Conservation (phyloP, 2,113 vertebrate genomes). For the Oceanites oceanicus region DNA sequence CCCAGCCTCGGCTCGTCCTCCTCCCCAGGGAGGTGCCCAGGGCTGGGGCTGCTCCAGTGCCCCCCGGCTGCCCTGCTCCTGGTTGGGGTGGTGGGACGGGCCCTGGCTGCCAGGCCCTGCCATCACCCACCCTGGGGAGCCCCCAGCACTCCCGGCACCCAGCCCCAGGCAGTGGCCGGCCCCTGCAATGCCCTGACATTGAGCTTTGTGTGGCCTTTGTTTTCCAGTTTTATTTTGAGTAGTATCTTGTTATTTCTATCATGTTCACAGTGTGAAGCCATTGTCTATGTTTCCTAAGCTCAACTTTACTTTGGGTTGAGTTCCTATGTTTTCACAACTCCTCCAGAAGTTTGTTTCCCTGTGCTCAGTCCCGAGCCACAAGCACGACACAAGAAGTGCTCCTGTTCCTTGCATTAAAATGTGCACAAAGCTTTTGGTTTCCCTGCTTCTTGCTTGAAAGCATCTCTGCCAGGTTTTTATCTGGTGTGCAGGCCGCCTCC, state of each 20-base stretch:
- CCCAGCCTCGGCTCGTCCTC: fast-evolving
- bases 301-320: background rate
- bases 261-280: background rate
- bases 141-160: fast-evolving
- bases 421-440: background rate
- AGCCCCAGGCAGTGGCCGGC: background rate
- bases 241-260: background rate
- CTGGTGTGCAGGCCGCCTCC: background rate
- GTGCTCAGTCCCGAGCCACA: background rate
- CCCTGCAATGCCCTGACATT: fast-evolving
- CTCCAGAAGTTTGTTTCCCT: background rate
- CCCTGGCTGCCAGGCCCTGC: background rate
- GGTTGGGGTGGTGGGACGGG: background rate
- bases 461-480: background rate
- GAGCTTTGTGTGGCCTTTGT: background rate
- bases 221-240: background rate
- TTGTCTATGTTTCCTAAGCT: background rate
- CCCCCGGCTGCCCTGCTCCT: background rate
- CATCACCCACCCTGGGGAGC: fast-evolving
- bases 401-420: background rate
- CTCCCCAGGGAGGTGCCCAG: background rate
- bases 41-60: background rate
- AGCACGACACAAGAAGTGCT: background rate
- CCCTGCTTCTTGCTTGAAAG: background rate
- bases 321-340: background rate